These are phyloP conservation scores for Caenorhabditis briggsae DNA, from an alignment of 1,140 invertebrate species.

Conservation along the genomic window DNA sequence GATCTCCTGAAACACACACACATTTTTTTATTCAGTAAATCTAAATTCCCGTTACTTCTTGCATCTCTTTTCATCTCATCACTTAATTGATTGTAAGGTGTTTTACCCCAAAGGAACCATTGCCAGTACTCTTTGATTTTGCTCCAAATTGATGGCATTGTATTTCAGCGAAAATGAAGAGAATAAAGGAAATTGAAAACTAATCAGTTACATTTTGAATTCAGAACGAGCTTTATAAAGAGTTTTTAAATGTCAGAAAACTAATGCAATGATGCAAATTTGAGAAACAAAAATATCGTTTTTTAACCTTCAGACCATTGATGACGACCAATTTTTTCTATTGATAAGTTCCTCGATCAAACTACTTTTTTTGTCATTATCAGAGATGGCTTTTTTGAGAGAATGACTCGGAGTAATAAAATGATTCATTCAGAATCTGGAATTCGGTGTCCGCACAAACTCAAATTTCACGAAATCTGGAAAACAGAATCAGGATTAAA, in stretches of 20 bases:
- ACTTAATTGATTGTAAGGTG: neutral
- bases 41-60: neutral
- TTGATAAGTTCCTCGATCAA: too few relatives aligned
- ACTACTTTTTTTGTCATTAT: too few relatives aligned
- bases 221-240: neutral
- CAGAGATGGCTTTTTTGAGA: neutral
- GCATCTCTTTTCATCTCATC: slow-evolving; percentile 1
- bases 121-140: neutral
- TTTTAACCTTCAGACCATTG: neutral
- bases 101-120: slow-evolving; percentile 45
- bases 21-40: neutral
- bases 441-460: too few relatives aligned
- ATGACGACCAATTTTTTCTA: too few relatives aligned
- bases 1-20: neutral
- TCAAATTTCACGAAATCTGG: too few relatives aligned
- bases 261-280: slow-evolving; percentile 29
- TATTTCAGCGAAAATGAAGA: neutral
- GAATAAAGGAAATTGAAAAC: neutral
- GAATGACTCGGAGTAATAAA: too few relatives aligned
- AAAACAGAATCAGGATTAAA: too few relatives aligned
- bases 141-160: slow-evolving; percentile 33
- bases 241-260: slow-evolving; percentile 11
- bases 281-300: neutral
- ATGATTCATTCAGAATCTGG: too few relatives aligned
- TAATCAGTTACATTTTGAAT: neutral